Conservation (phyloP, 2,113 vertebrate genomes). For the Oryzias curvinotus region DNA sequence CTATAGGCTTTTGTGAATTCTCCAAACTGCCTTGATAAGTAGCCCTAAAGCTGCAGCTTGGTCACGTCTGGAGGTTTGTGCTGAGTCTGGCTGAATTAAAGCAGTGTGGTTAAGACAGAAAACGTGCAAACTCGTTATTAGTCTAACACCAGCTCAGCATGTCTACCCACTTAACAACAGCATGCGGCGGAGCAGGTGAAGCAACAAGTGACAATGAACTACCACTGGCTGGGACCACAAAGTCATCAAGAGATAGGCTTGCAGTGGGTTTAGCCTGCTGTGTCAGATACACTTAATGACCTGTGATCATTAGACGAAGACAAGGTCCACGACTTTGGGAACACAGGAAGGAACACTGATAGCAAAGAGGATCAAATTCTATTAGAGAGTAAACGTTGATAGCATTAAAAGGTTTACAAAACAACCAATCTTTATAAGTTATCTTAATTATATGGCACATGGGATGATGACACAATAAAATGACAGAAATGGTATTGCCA, state of each 20-base stretch:
- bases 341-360: not conserved
- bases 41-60: slow-evolving; percentile 50
- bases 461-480: no score
- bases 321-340: not conserved
- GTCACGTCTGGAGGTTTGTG: slow-evolving; percentile 73
- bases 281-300: not conserved
- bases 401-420: no score
- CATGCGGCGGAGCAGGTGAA: slow-evolving; percentile 4
- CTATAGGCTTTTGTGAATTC: slow-evolving; percentile 16
- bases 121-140: slow-evolving; percentile 69
- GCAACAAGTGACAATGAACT: slow-evolving; percentile 13
- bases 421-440: no score
- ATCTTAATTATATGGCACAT: no score
- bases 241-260: slow-evolving; percentile 8
- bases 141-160: slow-evolving; percentile 67
- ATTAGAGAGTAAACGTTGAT: not conserved
- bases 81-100: slow-evolving; percentile 60
- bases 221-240: slow-evolving; percentile 4
- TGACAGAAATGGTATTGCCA: no score
- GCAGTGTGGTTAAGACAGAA: slow-evolving; percentile 59
- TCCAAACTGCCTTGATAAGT: slow-evolving; percentile 42
- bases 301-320: not conserved
- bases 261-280: not conserved
- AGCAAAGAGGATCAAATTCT: not conserved
- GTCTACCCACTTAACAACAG: slow-evolving; percentile 52